Conservation (phyloP, 1,140 invertebrate genomes). For the Drosophila jambulina region DNA sequence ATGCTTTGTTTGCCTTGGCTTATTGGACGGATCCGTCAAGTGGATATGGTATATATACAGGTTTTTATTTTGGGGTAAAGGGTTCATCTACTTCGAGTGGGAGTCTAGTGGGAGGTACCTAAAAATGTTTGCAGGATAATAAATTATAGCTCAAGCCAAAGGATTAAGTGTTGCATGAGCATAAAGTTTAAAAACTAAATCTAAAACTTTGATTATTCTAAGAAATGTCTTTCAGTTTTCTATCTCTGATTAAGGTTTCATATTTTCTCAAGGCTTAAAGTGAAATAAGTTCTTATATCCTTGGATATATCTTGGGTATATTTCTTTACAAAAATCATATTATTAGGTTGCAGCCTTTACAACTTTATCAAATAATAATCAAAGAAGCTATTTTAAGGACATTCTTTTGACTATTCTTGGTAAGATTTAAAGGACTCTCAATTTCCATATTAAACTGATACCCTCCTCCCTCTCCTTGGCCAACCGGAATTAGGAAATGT, state of each 20-base stretch:
- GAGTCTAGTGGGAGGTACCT: background rate
- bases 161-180: background rate
- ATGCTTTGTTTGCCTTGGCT: slow-evolving; percentile 64
- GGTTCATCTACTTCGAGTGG: background rate
- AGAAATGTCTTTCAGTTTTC: background rate
- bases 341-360: no score
- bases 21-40: slow-evolving; percentile 55
- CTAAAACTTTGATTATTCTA: no score
- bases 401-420: background rate
- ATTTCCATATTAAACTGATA: slow-evolving; percentile 1
- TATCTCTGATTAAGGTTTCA: background rate
- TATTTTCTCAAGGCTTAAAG: background rate
- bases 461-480: background rate
- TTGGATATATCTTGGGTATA: background rate
- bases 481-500: slow-evolving; percentile 44
- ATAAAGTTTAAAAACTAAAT: background rate
- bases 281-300: background rate
- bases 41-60: background rate
- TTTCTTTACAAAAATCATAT: background rate
- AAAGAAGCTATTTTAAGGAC: background rate
- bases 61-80: slow-evolving; percentile 7
- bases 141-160: background rate
- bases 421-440: no score
- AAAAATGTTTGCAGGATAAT: no score
- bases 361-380: background rate